Conservation (phyloP, 2,888 invertebrate species). For the Pocota personata region DNA sequence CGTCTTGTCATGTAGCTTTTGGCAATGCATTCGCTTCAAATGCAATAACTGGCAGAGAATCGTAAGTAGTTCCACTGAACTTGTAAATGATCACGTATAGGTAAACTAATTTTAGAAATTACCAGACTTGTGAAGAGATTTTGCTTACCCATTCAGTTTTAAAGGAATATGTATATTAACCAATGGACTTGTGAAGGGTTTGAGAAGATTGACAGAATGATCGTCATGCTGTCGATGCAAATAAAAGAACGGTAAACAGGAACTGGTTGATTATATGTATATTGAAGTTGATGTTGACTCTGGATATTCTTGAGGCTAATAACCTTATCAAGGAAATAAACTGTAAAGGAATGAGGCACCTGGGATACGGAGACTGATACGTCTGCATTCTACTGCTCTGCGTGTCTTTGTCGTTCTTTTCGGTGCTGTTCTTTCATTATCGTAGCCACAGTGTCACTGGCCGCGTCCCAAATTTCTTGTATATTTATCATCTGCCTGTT, state of each 20-base stretch:
- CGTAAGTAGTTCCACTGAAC: slow-evolving; percentile 2
- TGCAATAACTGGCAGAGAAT: slow-evolving; percentile 25
- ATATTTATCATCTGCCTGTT: no score
- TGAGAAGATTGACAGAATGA: not conserved
- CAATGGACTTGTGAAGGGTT: not conserved
- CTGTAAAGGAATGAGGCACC: no score
- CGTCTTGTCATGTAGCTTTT: not conserved
- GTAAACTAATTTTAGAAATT: slow-evolving; percentile 12
- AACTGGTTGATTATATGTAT: not conserved
- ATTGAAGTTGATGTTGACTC: not conserved
- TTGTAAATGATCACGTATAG: slow-evolving; percentile 8
- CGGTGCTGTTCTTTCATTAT: no score
- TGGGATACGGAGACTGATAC: no score
- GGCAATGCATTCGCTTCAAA: slow-evolving; percentile 23
- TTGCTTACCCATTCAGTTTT: not conserved
- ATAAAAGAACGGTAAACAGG: not conserved
- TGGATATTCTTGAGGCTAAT: no score
- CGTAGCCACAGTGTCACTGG: no score
- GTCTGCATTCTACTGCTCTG: no score
- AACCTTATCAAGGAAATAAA: no score
- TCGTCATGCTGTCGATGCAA: not conserved
- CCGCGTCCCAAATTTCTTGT: no score
- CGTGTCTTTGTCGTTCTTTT: no score
- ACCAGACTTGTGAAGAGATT: not conserved
- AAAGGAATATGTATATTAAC: not conserved